phyloP scores from a whole-genome alignment of 2,888 invertebrate species.

The Tholera decimalis region DNA sequence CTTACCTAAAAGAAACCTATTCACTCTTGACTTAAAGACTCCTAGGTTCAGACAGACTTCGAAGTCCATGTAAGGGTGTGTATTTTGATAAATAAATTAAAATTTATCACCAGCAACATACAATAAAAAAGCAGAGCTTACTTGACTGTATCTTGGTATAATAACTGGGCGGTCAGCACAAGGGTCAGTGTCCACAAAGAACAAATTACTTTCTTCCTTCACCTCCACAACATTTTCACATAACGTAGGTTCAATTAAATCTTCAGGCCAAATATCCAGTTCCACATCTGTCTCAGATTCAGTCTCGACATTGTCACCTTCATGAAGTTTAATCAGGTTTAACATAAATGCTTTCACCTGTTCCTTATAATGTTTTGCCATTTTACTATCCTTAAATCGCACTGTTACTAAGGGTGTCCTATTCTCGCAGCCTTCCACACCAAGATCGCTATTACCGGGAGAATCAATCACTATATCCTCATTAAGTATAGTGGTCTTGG shows the following conservation, averaged over 20 bases:
- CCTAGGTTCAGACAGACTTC: too few species aligned
- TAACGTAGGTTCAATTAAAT: conserved; percentile 69
- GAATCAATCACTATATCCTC: conserved; percentile 84
- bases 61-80: too few species aligned
- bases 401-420: conserved; percentile 85
- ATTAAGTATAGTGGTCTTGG: conserved; percentile 77
- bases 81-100: too few species aligned
- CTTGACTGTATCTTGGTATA: conserved; percentile 83
- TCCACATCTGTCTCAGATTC: conserved; percentile 83
- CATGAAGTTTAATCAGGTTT: conserved; percentile 81
- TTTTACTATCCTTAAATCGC: conserved; percentile 83
- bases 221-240: conserved; percentile 38
- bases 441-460: conserved; percentile 79
- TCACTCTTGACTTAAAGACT: too few species aligned
- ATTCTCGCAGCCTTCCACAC: conserved; percentile 84
- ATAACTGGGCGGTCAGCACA: conserved; percentile 69
- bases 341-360: conserved; percentile 88
- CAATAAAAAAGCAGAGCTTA: conserved; percentile 58
- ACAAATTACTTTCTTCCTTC: conserved; percentile 73
- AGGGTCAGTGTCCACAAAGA: conserved; percentile 86
- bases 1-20: too few species aligned
- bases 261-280: conserved; percentile 85
- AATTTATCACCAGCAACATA: background rate
- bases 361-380: conserved; percentile 85
- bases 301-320: conserved; percentile 68